Percentiles rank a stretch among this genome's conserved stretches.
Evolutionary conservation across 1,140 invertebrate species (phyloP).

Genomic region (Ylistrum balloti): DNA sequence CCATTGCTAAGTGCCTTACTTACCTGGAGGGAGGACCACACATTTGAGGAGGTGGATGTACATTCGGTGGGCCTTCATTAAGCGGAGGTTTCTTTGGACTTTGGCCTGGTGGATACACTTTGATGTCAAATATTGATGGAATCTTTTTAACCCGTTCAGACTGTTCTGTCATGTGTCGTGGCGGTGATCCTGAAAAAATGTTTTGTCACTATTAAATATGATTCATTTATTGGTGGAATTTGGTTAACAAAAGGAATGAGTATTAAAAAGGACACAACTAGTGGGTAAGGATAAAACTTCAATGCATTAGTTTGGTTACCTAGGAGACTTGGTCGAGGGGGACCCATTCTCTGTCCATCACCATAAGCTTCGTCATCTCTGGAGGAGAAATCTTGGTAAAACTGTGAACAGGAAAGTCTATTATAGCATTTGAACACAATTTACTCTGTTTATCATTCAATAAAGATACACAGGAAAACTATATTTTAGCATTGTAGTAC

Average conservation of each 20-base stretch:
- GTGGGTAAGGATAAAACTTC: background rate
- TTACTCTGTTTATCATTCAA: too few relatives aligned
- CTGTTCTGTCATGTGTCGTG: constrained; percentile 84
- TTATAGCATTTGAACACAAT: background rate
- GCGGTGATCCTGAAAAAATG: constrained; percentile 75
- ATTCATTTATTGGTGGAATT: background rate
- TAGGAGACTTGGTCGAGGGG: constrained; percentile 62
- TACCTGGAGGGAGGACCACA: constrained; percentile 43
- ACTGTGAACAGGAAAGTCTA: background rate
- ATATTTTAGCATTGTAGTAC: too few relatives aligned
- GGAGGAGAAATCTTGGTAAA: constrained; percentile 10
- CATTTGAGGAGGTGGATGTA: constrained; percentile 57
- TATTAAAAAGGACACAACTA: background rate
- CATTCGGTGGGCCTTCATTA: constrained; percentile 53
- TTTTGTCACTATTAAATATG: background rate
- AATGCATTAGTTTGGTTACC: constrained; percentile 51
- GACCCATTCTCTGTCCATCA: constrained; percentile 54
- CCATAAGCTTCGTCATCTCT: constrained; percentile 47
- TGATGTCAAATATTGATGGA: constrained; percentile 81
- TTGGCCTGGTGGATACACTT: constrained; percentile 74
- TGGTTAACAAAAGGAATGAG: too few relatives aligned
- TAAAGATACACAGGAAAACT: too few relatives aligned
- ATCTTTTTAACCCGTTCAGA: constrained; percentile 86
- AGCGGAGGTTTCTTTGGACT: constrained; percentile 66
- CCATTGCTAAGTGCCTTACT: too few relatives aligned